A percentile compares a stretch with the other conserved stretches of the same genome.
These are phyloP conservation scores for Pheosia tremula DNA, from an alignment of 2,888 invertebrate species.

Conservation along the genomic window DNA sequence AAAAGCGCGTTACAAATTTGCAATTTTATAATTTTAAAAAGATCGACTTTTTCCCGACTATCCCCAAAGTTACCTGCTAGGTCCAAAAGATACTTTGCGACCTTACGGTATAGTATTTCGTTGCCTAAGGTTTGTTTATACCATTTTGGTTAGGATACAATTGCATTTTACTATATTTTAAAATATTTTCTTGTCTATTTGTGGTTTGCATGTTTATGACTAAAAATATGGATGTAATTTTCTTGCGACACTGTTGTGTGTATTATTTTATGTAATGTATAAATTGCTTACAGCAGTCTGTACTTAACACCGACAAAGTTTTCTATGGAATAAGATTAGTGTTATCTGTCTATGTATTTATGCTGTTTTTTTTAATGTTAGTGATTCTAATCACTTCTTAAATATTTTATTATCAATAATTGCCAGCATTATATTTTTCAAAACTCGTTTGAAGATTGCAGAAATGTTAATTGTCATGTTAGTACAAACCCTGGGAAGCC, in stretches of 20 bases:
- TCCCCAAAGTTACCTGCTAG: neutral
- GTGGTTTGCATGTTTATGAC: constrained; percentile 47
- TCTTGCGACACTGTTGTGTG: constrained; percentile 34
- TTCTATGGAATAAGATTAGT: constrained; percentile 41
- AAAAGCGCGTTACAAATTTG: too few species aligned
- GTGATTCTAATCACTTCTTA: too few species aligned
- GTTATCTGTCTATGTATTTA: constrained; percentile 5
- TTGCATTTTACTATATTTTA: constrained; percentile 12
- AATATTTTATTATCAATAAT: neutral
- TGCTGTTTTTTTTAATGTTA: too few species aligned
- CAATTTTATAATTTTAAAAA: constrained; percentile 37
- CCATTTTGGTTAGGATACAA: constrained; percentile 9
- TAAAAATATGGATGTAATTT: constrained; percentile 45
- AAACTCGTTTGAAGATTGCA: constrained; percentile 1
- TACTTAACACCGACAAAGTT: constrained; percentile 49
- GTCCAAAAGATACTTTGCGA: neutral
- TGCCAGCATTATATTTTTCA: constrained; percentile 24
- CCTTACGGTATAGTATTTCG: constrained; percentile 3
- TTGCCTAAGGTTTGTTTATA: neutral
- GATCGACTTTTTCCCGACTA: neutral
- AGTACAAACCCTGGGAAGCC: constrained; percentile 76
- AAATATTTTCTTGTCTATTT: constrained; percentile 35
- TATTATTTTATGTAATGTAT: constrained; percentile 34
- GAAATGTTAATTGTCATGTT: constrained; percentile 41
- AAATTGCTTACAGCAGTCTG: constrained; percentile 35